phyloP scores from a whole-genome alignment of 2,888 invertebrate genomes.

The Axea sp. region DNA sequence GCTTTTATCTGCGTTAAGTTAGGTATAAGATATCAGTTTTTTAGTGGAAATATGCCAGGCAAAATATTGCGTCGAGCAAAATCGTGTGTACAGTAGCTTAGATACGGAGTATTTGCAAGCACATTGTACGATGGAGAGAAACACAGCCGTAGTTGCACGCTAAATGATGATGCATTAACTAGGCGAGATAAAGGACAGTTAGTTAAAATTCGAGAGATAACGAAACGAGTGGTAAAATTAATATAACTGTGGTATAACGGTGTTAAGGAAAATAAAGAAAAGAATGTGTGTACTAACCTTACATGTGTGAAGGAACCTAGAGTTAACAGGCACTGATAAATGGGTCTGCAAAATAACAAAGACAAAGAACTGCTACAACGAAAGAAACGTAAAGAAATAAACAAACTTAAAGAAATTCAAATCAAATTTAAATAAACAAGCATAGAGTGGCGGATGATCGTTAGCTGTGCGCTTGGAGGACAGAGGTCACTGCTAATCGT shows the following conservation, averaged over 20 bases:
- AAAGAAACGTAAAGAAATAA: constrained; percentile 82
- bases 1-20: background rate
- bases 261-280: constrained; percentile 43
- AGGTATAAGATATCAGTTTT: background rate
- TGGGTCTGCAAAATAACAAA: constrained; percentile 89
- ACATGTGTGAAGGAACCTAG: constrained; percentile 90
- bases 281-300: constrained; percentile 83
- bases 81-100: constrained; percentile 28
- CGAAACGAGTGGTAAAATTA: constrained; percentile 21
- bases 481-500: constrained; percentile 11
- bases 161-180: constrained; percentile 7
- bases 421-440: constrained; percentile 50
- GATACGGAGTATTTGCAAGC: constrained; percentile 30
- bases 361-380: constrained; percentile 81
- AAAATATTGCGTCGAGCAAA: too few species aligned
- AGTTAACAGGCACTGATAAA: constrained; percentile 92
- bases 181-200: background rate
- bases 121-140: constrained; percentile 22
- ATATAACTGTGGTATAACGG: constrained; percentile 5
- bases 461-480: constrained; percentile 36
- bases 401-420: constrained; percentile 61
- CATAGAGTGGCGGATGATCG: constrained; percentile 23
- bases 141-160: background rate
- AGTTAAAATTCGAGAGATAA: background rate
- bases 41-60: too few species aligned